Percentiles rank a stretch among this genome's conserved stretches.
Evolutionary conservation across 30 jellyfish, hydroid and myxozoan genomes (phyloP).

Genomic region (Cassiopea xamachana): DNA sequence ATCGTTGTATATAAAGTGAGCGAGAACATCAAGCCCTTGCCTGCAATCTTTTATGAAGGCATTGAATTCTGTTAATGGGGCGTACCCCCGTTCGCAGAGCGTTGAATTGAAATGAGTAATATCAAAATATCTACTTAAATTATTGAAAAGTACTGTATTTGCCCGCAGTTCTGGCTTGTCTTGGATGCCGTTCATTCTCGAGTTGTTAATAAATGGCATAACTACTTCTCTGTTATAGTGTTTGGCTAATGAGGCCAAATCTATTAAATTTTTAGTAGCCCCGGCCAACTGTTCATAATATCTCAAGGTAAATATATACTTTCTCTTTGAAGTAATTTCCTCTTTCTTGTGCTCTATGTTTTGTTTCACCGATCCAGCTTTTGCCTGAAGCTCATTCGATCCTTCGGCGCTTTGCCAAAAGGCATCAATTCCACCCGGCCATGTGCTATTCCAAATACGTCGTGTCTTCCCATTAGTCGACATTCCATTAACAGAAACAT

Average conservation of each 20-base stretch:
- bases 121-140: conserved; percentile 81
- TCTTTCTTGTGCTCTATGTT: conserved; percentile 9
- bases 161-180: conserved; percentile 20
- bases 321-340: neutral
- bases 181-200: conserved; percentile 92
- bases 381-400: neutral
- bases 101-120: conserved; percentile 68
- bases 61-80: conserved; percentile 69
- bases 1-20: conserved; percentile 83
- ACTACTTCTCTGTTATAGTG: conserved; percentile 72
- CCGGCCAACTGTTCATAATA: conserved; percentile 91
- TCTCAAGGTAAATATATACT: conserved; percentile 75
- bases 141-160: conserved; percentile 42
- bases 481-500: neutral
- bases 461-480: neutral
- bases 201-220: conserved; percentile 91
- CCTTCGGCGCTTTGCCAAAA: neutral
- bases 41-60: conserved; percentile 75
- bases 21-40: conserved; percentile 68
- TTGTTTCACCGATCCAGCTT: neutral
- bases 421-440: neutral
- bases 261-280: conserved; percentile 85
- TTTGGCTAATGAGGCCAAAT: conserved; percentile 91
- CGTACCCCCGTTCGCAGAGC: conserved; percentile 85
- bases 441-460: neutral